Evolutionary conservation across 2,113 vertebrate species (phyloP), one percentile per base, ranked within the genome.

Genomic region (Campylorhamphus procurvoides): DNA sequence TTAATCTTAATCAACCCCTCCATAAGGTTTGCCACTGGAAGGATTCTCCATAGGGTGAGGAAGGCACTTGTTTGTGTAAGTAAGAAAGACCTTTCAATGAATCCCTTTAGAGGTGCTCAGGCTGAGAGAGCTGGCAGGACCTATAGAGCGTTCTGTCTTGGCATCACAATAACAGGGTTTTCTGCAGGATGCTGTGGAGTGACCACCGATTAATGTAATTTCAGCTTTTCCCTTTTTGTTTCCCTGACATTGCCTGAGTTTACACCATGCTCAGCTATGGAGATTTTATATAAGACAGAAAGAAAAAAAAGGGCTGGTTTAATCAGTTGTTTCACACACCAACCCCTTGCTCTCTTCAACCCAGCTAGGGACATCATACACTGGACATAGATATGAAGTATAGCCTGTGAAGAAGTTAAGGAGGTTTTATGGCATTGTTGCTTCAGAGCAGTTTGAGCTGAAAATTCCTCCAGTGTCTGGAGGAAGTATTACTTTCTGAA

Each of bases 61-160:
- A 92, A 86, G 63, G 83, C 39, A 74, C 73, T 87, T 90, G 19
- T 29, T 83, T 90, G 40, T 16, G 28, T 87, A 73, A 94, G 39
- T 55, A 73, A 84, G 64, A 93, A 73, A 84, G 64, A 93, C 42
- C 56, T 96, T 95, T 89, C 53, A 84, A 74, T 79, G 64, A 71
- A 56, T 74, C 58, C 91, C 37, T 81, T 84, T 72, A 56, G 50
- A 88, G 79, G 69, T 50, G 20, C 46, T 94, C 37, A 87, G 68
- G 31, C 29, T 1, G 12, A 75, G 67, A 44, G 22, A 87, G 42
- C 33, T 84, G 55, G 53, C 44, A 77, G 68, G 69, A 86, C 39
- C 27, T 69, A 56, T 33, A 90, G n/a, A 86, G 31, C 14, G 18
- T 33, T 67, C 28, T 63, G 12, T 63, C 60, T 83, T 15, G 3